Evolutionary conservation across 2,888 invertebrate genomes (phyloP), one percentile per base, ranked within the genome.

Genomic region (Acrobasis suavella): DNA sequence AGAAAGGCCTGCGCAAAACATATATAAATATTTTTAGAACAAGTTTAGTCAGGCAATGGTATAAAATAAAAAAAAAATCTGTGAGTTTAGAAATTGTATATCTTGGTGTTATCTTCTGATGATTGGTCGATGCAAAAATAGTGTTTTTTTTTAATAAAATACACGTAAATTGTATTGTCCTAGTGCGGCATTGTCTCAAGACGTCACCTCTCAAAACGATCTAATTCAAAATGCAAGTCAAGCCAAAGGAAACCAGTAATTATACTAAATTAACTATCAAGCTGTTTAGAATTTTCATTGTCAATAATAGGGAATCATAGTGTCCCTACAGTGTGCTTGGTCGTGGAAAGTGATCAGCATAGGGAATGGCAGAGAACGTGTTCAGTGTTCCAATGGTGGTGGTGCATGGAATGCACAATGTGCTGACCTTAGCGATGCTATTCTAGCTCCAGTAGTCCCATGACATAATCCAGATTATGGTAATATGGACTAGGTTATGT

Each of bases 391-490:
- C 68, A 82, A 86, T 64, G 65, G 67, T 67, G 65, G 70, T 6
- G 76, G 58, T 65, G 81, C 76, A 71, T 76, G 72, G 75, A 78
- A 79, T 73, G 71, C 69, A 77, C 67, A 70, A 56, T 72, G 56
- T 7, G 64, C 65, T 78, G 84, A 83, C 86, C 85, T 86, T 73
- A 83, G 81, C 82, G 78, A 78, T 80, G 80, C 81, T 83, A 86
- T 85, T 82, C 84, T 81, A 87, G 88, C 83, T 87, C 89, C 72
- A 89, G 84, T 89, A 89, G 86, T 86, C 90, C 82, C 85, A 86
- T 91, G 90, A 91, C 90, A 91, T 89, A 91, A 91, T 87, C 83
- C 81, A 85, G 77, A 83, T 81, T 82, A 80, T 84, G 78, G 71
- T 72, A 74, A 76, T 75, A 67, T 73, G 38, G 60, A 52, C 64